Base-by-base conservation (phyloP, 2,888 invertebrate genomes). In the Cheilosia soror region DNA sequence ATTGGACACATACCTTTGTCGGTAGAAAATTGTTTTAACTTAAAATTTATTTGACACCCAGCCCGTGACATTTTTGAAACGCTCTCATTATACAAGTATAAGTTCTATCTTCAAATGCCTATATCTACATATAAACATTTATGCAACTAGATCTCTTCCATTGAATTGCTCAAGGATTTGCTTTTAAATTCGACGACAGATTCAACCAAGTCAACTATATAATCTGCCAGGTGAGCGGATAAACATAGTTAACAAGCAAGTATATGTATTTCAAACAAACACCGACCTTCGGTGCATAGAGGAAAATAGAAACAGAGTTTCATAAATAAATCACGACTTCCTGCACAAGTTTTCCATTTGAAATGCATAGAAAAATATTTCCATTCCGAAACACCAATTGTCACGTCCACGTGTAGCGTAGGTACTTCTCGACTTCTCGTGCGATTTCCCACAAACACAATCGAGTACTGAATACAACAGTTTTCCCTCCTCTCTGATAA, bases 371-470 rank as follows among this genome's bases (percentile, higher is more conserved):
- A 11, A 20, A 49, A 51, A 40, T 49, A 57, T n/a, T 53, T 62
- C 40, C 15, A 51, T 51, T 27, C 5, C 5, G 55, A 57, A 69
- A 7, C 49, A 15, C 33, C 57, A 76, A 76, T 51, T 58, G 75
- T 81, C 80, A 81, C 80, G 75, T 76, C 27, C 53, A 31, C 53
- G 44, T 60, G 57, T 33, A 42, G 55, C 37, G 7, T 13, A 51
- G 55, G 7, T 53, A 53, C 9, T 5, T 25, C 42, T 27, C 37
- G 55, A 53, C 9, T 5, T 25, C 42, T 27, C 37, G 55, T 53
- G 20, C 47, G 20, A 42, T 37, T 37, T 4, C 37, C 37, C 37
- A 37, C 37, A 11, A 37, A 4, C 11, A 37, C 11, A 37, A 11
- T 37, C 11, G 37, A 37, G 11, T 37, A 11, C 37, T 3, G 11